Percentiles rank a stretch among this genome's conserved stretches.
These are phyloP conservation scores for Toxostoma redivivum DNA, from an alignment of 2,113 vertebrate genomes.

Conservation along the genomic window DNA sequence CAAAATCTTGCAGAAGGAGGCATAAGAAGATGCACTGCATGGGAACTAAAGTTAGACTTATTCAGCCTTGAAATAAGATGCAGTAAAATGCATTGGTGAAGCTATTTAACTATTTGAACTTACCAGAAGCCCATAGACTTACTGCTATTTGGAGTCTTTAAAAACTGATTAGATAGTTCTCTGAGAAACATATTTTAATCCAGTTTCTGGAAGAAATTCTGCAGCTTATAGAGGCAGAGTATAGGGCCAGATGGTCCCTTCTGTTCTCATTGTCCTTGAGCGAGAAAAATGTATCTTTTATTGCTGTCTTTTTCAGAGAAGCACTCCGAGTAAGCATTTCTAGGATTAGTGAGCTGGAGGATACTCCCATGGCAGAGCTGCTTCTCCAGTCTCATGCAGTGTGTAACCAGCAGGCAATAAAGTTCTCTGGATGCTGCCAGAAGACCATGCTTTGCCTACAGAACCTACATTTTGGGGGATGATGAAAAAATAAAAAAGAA, in stretches of 20 bases:
- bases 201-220: background rate
- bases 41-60: background rate
- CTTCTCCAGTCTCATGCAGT: background rate
- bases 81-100: background rate
- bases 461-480: background rate
- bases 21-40: background rate
- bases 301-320: background rate
- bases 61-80: background rate
- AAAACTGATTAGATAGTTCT: background rate
- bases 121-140: background rate
- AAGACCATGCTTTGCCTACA: background rate
- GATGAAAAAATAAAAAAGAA: background rate
- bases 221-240: background rate
- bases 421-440: background rate
- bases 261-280: slow-evolving; percentile 27
- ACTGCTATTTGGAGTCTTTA: background rate
- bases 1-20: background rate
- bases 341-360: slow-evolving; percentile 32
- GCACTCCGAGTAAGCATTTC: slow-evolving; percentile 25
- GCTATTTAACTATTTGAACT: background rate
- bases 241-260: slow-evolving; percentile 38
- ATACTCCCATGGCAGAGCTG: background rate
- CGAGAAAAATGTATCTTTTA: background rate
- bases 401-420: slow-evolving; percentile 3
- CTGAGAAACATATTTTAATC: background rate